Evolutionary conservation across 2,113 vertebrate species (phyloP).

Genomic region (Telmatochromis brichardi): DNA sequence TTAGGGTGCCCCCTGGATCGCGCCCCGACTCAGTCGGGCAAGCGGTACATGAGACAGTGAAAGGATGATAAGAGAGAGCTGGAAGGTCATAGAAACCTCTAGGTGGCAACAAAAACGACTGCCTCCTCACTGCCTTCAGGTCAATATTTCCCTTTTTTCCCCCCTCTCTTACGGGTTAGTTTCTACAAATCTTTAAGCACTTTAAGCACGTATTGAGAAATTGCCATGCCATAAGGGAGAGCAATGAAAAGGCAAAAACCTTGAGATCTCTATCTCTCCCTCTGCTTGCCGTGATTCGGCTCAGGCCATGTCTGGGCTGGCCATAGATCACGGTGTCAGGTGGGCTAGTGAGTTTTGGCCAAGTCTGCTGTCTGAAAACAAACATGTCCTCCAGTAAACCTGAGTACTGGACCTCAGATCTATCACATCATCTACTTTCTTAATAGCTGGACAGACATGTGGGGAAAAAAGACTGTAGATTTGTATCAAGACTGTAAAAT

Average conservation of each 20-base stretch:
- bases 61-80: neutral
- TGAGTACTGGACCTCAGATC: neutral
- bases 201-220: neutral
- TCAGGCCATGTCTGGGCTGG: neutral
- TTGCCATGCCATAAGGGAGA: neutral
- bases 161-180: neutral
- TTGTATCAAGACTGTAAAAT: neutral
- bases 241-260: neutral
- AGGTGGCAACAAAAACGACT: constrained; percentile 7
- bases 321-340: constrained; percentile 26
- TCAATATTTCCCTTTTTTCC: neutral
- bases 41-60: neutral
- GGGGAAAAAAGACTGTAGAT: neutral
- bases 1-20: neutral
- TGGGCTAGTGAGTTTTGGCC: neutral
- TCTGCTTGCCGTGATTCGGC: neutral
- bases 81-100: constrained; percentile 24
- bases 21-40: neutral
- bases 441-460: neutral
- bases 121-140: neutral
- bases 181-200: neutral
- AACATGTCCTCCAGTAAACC: neutral
- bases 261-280: neutral
- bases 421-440: neutral
- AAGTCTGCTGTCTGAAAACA: neutral